Evolutionary conservation across 2,888 invertebrate genomes (phyloP), one percentile per base, ranked within the genome.

Genomic region (Abrostola tripartita): DNA sequence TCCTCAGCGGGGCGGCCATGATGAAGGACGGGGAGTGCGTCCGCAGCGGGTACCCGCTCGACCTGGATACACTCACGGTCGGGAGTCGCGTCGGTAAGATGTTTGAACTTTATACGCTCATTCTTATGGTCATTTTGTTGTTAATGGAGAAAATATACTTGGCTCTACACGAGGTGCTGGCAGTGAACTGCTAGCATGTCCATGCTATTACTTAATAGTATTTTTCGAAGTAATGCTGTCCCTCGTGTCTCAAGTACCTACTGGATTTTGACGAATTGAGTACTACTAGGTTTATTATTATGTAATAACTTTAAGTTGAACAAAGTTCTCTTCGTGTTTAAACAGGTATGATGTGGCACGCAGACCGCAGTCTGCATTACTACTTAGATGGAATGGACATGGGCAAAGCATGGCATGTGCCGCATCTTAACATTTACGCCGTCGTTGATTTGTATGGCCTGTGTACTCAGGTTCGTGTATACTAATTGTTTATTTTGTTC

Each of bases 361-460:
- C 97, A 0, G 98, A 99, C 88, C 96, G 96, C 52, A 97, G 96
- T 70, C 95, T 98, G 10, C 98, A 98, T 87, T 98, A 98, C 90
- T 98, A 97, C 86, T 93, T 98, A 62, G 97, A 98, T 85, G 98
- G 98, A 0, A 96, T 97, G 82, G 98, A 98, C 83, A 97, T 98
- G 95, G 98, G 98, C 11, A 95, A 96, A 35, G 98, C 98, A 0
- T 98, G 97, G 90, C 96, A 96, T 59, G 97, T 97, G 65, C 95
- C 97, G 5, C 97, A 97, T 67, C 92, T 96, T 42, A 97, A 97
- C 88, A 96, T 99, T 60, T 99, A 98, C 93, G 98, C 98, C 2
- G 98, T 99, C n/a, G 96, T 99, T 55, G 99, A 99, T 93, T 95
- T 99, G 57, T 99, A 98, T 85, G 99, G 99, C 0, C 98, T 98